A percentile compares a stretch with the other conserved stretches of the same genome.
Conservation (phyloP, 2,113 vertebrate genomes). For the Dendropsophus ebraccatus region DNA sequence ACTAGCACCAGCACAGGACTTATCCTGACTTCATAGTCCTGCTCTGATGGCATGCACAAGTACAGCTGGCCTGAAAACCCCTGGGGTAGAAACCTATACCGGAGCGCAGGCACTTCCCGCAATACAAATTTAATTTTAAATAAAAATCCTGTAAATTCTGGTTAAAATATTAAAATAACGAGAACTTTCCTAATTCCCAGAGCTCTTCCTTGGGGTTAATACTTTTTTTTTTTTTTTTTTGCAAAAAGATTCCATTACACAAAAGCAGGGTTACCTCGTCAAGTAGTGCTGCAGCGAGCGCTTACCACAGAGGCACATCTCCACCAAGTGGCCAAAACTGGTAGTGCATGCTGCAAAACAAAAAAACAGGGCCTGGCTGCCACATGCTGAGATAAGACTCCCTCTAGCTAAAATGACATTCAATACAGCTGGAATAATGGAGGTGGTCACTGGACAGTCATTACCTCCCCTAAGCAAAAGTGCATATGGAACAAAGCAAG, state of each 20-base stretch:
- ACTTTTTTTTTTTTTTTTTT: constrained; percentile 18
- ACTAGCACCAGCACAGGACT: neutral
- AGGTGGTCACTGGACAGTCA: constrained; percentile 8
- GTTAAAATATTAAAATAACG: neutral
- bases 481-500: neutral
- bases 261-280: neutral
- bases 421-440: constrained; percentile 28
- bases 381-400: constrained; percentile 10
- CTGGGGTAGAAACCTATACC: neutral
- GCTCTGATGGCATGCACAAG: constrained; percentile 25
- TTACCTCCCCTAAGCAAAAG: neutral
- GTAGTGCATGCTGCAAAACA: neutral
- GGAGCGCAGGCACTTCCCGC: neutral
- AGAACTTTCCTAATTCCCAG: constrained; percentile 13
- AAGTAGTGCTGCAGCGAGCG: neutral
- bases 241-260: constrained; percentile 44
- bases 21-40: constrained; percentile 37
- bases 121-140: neutral
- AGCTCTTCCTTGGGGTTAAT: constrained; percentile 15
- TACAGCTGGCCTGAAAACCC: neutral
- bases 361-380: neutral
- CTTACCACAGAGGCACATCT: constrained; percentile 40
- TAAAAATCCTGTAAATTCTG: neutral
- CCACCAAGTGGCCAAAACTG: constrained; percentile 39
- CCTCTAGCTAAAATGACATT: constrained; percentile 40